Base-by-base conservation (phyloP, 2,888 invertebrate species). In the Agriopis leucophaearia region DNA sequence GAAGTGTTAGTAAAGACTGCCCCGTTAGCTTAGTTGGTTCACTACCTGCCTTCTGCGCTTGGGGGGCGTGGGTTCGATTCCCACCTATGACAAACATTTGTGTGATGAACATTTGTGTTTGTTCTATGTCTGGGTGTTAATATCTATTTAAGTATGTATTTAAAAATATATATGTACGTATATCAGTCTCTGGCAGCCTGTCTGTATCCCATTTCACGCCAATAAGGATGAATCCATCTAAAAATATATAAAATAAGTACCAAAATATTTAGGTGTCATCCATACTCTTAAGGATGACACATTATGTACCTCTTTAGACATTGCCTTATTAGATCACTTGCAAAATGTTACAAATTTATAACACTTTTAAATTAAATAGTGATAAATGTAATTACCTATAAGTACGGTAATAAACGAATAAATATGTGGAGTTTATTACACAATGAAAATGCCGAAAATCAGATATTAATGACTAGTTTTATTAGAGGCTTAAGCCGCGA, bases 361-460 rank as follows among this genome's bases (percentile, higher is more conserved):
- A 40, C 18, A 36, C 38, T 52, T 7, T 15, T 7, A 16, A n/a
- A 54, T 54, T 5, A 12, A 54, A 15, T 5, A 12, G 40, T 40
- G 16, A 40, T 54, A 54, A 38, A 38, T 15, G 27, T 3, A 8
- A 38, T 10, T 10, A 38, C 38, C 9, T 38, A 38, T 9, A 38
- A 10, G 38, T 38, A 27, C 0, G 10, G 40, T 16, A 16, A 38
- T 54, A 54, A 54, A 54, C 10, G 9, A 18, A 40, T 40, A 54
- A 54, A 40, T 52, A 40, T 15, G 40, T 40, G 16, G 6, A 40
- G 0, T 54, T 54, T 54, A 54, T 54, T 54, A 8, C 9, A 54
- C 51, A 16, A 40, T 54, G 15, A 54, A 54, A 45, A 54, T 6
- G 54, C 54, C 54, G 54, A 54, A 54, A 54, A 54, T 54, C 54